Base-by-base conservation (phyloP, 2,113 vertebrate species). In the Festucalex cinctus region DNA sequence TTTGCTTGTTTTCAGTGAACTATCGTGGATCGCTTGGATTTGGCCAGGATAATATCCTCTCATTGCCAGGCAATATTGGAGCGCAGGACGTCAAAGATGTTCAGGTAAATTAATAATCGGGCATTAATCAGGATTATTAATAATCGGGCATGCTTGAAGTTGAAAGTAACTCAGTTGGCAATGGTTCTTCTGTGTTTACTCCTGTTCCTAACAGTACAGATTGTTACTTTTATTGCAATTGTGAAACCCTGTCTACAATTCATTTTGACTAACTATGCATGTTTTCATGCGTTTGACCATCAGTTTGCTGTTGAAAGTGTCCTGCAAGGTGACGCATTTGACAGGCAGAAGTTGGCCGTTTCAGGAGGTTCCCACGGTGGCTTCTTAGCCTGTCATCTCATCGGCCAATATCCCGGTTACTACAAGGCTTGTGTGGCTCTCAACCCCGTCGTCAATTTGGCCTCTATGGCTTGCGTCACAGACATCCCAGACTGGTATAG, bases 401-500 rank as follows among this genome's bases (percentile, higher is more conserved):
- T 99, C 26, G 95, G 96, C 67, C 97, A 98, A 82, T 98, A 94
- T 75, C 97, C 96, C 0, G 83, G 90, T 1, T 95, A 92, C 75
- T 99, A 98, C 78, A 90, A 82, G 0, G 95, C 94, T 64, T 96
- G 96, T 0, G 92, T 96, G 63, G 88, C 87, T 9, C 91, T 93
- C 59, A 99, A 99, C 85, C 96, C 96, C 0, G 97, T 98, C 75
- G 91, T 85, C 85, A 98, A 99, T 84, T 81, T 99, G 0, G 93
- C 94, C 32, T 93, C 96, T 24, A 95, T 98, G 96, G 77, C 94
- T 37, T 80, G 92, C 70, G 83, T 89, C 84, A 98, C 96, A 0
- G 97, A 99, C 86, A 96, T 99, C 63, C 95, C 97, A 0, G 97
- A 99, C 88, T 99, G 97, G 96, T 99, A 87, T 2, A 39, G 72